Conservation (phyloP, 2,113 vertebrate species). For the zebrafish (Danio rerio) region DNA sequence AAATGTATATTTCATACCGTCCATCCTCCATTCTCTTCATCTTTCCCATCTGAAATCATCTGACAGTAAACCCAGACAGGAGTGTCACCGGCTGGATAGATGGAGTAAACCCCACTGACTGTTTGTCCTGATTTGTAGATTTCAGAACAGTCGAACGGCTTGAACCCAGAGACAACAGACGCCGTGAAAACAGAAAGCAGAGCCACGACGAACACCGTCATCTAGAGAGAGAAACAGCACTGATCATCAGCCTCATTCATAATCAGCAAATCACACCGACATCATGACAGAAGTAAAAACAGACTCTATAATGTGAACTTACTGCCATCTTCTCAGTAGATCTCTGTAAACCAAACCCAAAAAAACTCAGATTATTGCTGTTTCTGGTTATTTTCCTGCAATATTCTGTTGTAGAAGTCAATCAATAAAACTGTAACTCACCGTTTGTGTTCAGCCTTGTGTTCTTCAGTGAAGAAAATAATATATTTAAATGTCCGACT, state of each 20-base stretch:
- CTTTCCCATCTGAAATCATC: conserved; percentile 54
- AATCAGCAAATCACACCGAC: too few relatives aligned
- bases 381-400: too few relatives aligned
- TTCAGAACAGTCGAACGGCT: conserved; percentile 63
- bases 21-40: conserved; percentile 66
- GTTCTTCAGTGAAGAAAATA: neutral
- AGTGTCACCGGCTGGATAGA: conserved; percentile 59
- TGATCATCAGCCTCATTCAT: too few relatives aligned
- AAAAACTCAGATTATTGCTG: neutral
- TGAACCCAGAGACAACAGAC: neutral
- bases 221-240: neutral
- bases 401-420: neutral
- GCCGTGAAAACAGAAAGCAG: neutral
- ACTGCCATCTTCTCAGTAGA: neutral
- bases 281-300: too few relatives aligned
- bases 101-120: conserved; percentile 60
- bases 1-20: conserved; percentile 57
- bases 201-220: neutral
- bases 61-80: conserved; percentile 67
- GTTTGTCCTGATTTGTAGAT: conserved; percentile 56
- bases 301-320: neutral
- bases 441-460: neutral
- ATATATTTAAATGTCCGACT: too few relatives aligned
- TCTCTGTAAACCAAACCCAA: neutral
- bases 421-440: neutral